phyloP scores from a whole-genome alignment of 2,113 vertebrate species.

The Dicentrarchus labrax region DNA sequence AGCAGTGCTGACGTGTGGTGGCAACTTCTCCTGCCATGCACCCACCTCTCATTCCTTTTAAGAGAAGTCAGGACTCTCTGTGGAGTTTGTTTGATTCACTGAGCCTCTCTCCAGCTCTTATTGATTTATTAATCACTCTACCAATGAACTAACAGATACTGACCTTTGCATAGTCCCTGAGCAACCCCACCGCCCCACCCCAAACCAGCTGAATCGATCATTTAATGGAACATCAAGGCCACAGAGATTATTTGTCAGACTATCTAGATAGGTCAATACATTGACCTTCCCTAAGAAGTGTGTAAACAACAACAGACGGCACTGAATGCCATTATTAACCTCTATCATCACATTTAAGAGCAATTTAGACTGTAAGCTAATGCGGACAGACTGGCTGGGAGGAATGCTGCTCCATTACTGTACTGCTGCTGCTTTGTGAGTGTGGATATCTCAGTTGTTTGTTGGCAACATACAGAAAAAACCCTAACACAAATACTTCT shows the following conservation, averaged over 20 bases:
- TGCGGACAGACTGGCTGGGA: conserved; percentile 8
- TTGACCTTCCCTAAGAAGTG: conserved; percentile 86
- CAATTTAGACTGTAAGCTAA: conserved; percentile 61
- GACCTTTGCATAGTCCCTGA: conserved; percentile 91
- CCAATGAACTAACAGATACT: conserved; percentile 98
- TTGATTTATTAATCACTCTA: conserved; percentile 98
- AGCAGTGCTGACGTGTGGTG: background rate
- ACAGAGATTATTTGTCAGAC: conserved; percentile 88
- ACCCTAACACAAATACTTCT: no score
- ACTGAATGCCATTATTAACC: conserved; percentile 66
- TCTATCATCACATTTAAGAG: conserved; percentile 56
- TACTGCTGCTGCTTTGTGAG: background rate
- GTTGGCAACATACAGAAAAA: background rate
- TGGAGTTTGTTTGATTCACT: conserved; percentile 54
- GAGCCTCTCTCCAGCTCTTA: conserved; percentile 84
- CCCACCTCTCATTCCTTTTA: conserved; percentile 27
- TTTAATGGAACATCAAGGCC: conserved; percentile 97
- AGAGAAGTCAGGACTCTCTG: conserved; percentile 30
- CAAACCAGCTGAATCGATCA: conserved; percentile 89
- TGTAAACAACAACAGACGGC: conserved; percentile 73
- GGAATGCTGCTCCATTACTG: conserved; percentile 3
- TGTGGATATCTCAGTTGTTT: background rate
- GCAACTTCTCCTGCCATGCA: background rate
- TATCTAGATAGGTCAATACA: conserved; percentile 88
- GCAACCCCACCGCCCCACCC: conserved; percentile 73